These are phyloP conservation scores for Drosophila orena DNA, from an alignment of 1,140 invertebrate species.

Conservation along the genomic window DNA sequence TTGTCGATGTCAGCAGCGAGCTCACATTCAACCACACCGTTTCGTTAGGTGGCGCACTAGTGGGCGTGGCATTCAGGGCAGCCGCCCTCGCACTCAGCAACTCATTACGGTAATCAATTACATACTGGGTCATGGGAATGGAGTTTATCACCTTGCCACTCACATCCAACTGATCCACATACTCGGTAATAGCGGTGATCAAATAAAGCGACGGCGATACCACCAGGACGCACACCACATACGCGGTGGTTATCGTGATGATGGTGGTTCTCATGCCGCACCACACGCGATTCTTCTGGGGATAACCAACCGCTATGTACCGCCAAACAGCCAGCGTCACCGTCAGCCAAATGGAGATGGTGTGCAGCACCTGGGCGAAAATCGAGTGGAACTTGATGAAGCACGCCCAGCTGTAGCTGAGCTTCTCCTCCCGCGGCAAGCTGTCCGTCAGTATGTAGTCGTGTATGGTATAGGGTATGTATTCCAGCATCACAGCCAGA, in stretches of 20 bases:
- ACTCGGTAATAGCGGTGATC: conserved; percentile 87
- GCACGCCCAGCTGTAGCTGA: conserved; percentile 91
- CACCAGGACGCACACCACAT: conserved; percentile 91
- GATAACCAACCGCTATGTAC: conserved; percentile 94
- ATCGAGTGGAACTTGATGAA: conserved; percentile 93
- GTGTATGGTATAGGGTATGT: conserved; percentile 94
- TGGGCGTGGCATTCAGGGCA: conserved; percentile 43
- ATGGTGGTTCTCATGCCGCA: conserved; percentile 90
- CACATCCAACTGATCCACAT: conserved; percentile 84
- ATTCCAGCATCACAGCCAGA: conserved; percentile 96
- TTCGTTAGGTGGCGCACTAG: conserved; percentile 26
- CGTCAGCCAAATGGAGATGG: conserved; percentile 96
- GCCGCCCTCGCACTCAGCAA: conserved; percentile 18
- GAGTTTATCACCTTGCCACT: conserved; percentile 83
- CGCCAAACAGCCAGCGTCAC: conserved; percentile 96
- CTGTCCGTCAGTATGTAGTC: conserved; percentile 88
- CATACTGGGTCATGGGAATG: conserved; percentile 65
- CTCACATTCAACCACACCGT: conserved; percentile 45
- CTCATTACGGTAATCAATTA: conserved; percentile 68
- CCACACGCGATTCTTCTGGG: conserved; percentile 91
- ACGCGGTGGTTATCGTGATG: conserved; percentile 91
- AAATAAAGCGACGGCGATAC: conserved; percentile 94
- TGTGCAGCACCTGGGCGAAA: conserved; percentile 94
- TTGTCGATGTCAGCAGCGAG: conserved; percentile 14
- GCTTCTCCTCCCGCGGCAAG: conserved; percentile 78